Evolutionary conservation across 2,888 invertebrate species (phyloP).

Genomic region (Melipona bicolor): DNA sequence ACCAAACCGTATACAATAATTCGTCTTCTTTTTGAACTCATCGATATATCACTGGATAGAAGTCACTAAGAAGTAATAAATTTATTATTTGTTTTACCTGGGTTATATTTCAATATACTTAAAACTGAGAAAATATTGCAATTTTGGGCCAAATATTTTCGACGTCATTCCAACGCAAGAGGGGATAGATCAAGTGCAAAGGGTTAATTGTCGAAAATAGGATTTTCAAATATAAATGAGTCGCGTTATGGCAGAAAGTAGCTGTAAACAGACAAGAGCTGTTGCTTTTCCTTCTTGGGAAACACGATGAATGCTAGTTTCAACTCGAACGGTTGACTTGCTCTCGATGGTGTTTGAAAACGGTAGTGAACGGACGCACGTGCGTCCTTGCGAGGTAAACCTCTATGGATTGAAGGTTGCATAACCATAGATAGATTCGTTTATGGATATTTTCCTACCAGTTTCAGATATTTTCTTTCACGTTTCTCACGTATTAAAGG

Average conservation of each 20-base stretch:
- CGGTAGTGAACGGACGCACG: constrained; percentile 67
- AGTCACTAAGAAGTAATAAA: too few relatives aligned
- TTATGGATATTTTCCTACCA: constrained; percentile 46
- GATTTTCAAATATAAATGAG: too few relatives aligned
- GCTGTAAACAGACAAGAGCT: constrained; percentile 19
- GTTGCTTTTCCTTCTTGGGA: constrained; percentile 41
- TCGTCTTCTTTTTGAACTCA: too few relatives aligned
- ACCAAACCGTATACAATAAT: too few relatives aligned
- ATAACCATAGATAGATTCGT: constrained; percentile 54
- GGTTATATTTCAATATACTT: too few relatives aligned
- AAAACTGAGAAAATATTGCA: too few relatives aligned
- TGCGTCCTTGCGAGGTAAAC: constrained; percentile 69
- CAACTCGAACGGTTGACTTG: constrained; percentile 41
- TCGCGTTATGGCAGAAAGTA: constrained; percentile 23
- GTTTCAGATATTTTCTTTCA: constrained; percentile 38
- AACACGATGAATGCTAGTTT: constrained; percentile 55
- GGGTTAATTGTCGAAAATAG: background rate
- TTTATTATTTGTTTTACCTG: too few relatives aligned
- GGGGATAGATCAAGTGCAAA: too few relatives aligned
- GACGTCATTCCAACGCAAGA: too few relatives aligned
- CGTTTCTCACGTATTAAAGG: background rate
- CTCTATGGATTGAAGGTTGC: constrained; percentile 61
- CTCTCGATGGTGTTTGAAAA: constrained; percentile 58
- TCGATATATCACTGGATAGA: too few relatives aligned
- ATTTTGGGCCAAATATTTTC: too few relatives aligned